Evolutionary conservation across 37 sponge, comb jelly and placozoan species (phyloP), one percentile per base, ranked within the genome.

Genomic region (Bolinopsis microptera): DNA sequence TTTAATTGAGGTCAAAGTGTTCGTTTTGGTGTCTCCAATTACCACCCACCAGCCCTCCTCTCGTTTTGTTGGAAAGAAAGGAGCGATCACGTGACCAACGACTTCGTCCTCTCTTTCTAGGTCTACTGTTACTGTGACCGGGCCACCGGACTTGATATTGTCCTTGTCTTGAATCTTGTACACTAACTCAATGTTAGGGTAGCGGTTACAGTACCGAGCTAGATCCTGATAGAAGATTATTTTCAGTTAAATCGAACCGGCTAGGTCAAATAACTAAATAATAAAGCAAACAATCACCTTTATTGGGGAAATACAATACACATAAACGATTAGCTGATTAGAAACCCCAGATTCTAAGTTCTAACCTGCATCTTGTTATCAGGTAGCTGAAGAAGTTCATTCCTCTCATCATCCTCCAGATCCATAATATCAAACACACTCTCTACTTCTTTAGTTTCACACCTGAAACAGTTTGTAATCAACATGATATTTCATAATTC

Each of bases 31-130:
- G 67, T 99, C 97, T 2, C 99, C 99, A 68, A 99, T 93, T 0
- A 99, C 99, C 37, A 99, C 83, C 99, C 99, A 99, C 99, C 99
- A 99, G 13, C 99, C 99, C 82, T 99, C 99, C 69, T 99, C 97
- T 0, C 97, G 96, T 94, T 96, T 97, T 93, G 96, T 95, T 37
- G 99, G 98, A 92, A 97, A 99, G 94, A 97, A 97, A 0, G 99
- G 99, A 32, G 99, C 97, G 41, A 99, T 95, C 22, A 99, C 99
- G 90, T 96, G 95, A 61, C 97, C 97, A 28, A 95, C 94, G 8
- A 95, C 94, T n/a, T 95, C 95, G 92, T 97, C 96, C 75, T 97
- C 98, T 38, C 97, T 94, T 94, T 97, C 97, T 83, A 99, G 93
- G 33, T 95, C 94, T 32, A 99, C 97, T 67, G 35, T 76, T 32